Conservation (phyloP, 2,888 invertebrate genomes). For the Hyppa rectilinea region DNA sequence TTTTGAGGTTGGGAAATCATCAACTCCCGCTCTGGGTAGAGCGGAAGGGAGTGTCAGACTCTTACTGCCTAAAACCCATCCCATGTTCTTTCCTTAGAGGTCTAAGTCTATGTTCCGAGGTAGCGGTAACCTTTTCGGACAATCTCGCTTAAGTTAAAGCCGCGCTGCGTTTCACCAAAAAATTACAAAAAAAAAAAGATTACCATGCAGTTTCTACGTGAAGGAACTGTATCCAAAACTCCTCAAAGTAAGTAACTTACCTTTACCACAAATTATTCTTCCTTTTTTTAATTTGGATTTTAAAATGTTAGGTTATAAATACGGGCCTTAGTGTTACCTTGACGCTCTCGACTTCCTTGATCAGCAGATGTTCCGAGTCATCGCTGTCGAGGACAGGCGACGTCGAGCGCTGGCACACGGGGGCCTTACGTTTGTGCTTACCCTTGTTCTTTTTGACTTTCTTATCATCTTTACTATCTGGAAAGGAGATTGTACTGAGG, state of each 20-base stretch:
- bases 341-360: constrained; percentile 86
- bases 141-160: too few species aligned
- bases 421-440: constrained; percentile 78
- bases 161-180: background rate
- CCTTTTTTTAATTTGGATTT: background rate
- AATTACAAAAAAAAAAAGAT: background rate
- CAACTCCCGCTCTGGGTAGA: too few species aligned
- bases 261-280: background rate
- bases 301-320: background rate
- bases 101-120: too few species aligned
- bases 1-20: too few species aligned
- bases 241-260: background rate
- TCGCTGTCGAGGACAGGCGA: constrained; percentile 82
- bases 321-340: constrained; percentile 73
- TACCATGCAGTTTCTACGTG: background rate
- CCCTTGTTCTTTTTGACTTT: constrained; percentile 82
- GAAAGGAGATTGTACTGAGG: constrained; percentile 7
- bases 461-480: constrained; percentile 80
- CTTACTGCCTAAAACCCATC: too few species aligned
- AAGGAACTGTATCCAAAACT: background rate
- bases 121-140: too few species aligned
- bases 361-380: constrained; percentile 83
- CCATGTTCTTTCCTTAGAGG: too few species aligned
- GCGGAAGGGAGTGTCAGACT: too few species aligned
- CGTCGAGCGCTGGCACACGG: constrained; percentile 64